A percentile compares a stretch with the other conserved stretches of the same genome.
Conservation (phyloP, 2,797 vertebrate species). For the Melanotaenia trifasciata region DNA sequence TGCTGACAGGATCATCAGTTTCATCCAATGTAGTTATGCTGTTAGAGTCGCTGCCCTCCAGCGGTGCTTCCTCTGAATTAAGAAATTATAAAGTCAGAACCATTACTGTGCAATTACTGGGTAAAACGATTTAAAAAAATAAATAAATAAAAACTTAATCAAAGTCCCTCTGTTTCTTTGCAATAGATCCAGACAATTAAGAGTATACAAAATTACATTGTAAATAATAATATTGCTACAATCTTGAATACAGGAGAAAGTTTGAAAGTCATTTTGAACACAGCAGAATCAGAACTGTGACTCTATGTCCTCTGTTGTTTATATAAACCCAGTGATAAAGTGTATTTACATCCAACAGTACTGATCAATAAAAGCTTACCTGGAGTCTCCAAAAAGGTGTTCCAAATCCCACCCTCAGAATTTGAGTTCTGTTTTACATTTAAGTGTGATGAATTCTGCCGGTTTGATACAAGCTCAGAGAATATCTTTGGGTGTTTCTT, state of each 20-base stretch:
- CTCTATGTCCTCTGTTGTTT: too few species aligned
- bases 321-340: too few species aligned
- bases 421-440: conserved; percentile 24
- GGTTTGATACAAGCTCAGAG: conserved; percentile 39
- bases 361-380: conserved; percentile 46
- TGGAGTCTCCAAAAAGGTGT: conserved; percentile 16
- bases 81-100: conserved; percentile 6
- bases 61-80: conserved; percentile 61
- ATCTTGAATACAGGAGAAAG: background rate
- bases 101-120: background rate
- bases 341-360: background rate
- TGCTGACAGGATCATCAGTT: conserved; percentile 40
- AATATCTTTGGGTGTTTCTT: conserved; percentile 73
- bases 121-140: too few species aligned
- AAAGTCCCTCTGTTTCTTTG: background rate
- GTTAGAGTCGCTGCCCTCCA: conserved; percentile 67
- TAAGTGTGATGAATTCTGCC: conserved; percentile 26
- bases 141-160: too few species aligned
- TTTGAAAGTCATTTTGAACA: background rate
- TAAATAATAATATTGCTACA: background rate
- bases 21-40: conserved; percentile 43
- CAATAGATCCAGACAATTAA: background rate
- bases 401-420: background rate
- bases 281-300: background rate
- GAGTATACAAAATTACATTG: background rate